Evolutionary conservation across 1,140 invertebrate species (phyloP).

Genomic region (Mesaphorura yosii): DNA sequence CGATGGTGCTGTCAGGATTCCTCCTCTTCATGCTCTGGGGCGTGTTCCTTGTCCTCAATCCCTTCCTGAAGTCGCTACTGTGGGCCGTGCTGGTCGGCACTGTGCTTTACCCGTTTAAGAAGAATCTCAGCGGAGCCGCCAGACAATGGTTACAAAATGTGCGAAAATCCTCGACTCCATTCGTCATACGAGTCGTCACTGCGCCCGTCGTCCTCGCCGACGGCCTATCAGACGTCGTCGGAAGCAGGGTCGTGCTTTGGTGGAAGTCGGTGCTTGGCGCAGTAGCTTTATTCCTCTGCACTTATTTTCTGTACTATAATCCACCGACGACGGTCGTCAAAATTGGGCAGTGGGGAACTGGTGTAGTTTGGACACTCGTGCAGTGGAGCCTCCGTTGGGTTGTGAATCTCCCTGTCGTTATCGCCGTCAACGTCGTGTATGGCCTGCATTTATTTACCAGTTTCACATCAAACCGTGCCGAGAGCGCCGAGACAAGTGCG

Average conservation of each 20-base stretch:
- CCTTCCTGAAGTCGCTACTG: constrained; percentile 80
- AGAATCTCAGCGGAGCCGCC: constrained; percentile 28
- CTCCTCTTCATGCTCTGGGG: constrained; percentile 58
- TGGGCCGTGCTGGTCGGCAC: constrained; percentile 89
- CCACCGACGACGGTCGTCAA: constrained; percentile 26
- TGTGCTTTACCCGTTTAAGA: constrained; percentile 78
- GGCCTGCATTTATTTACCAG: constrained; percentile 1
- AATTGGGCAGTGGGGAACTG: constrained; percentile 8
- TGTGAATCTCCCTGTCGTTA: constrained; percentile 18
- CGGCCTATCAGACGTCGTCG: constrained; percentile 56
- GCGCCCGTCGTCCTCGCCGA: constrained; percentile 62
- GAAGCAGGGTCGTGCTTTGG: constrained; percentile 46
- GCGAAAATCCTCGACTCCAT: constrained; percentile 47
- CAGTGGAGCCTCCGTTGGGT: constrained; percentile 17
- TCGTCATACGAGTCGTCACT: constrained; percentile 55
- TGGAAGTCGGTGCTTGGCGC: constrained; percentile 45
- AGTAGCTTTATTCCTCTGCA: constrained; percentile 27
- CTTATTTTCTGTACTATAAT: constrained; percentile 27
- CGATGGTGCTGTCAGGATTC: constrained; percentile 53
- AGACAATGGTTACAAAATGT: constrained; percentile 45
- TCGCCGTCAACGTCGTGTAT: constrained; percentile 12
- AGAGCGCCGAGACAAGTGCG: too few relatives aligned
- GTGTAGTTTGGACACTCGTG: neutral
- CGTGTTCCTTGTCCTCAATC: constrained; percentile 71
- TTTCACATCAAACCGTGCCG: too few relatives aligned